phyloP scores from a whole-genome alignment of 2,797 vertebrate species.

The Falco peregrinus region DNA sequence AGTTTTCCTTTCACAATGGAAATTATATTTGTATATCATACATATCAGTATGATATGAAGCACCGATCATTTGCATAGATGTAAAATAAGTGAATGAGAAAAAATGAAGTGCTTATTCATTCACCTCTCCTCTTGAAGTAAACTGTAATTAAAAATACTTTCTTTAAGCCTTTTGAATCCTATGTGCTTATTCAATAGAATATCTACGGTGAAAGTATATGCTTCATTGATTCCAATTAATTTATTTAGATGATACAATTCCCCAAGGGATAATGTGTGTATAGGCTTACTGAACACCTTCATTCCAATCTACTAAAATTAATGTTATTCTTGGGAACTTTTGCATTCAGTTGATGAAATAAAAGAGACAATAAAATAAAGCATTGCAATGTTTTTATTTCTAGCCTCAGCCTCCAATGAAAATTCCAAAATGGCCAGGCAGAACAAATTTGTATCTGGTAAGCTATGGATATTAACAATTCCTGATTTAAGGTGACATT shows the following conservation, averaged over 20 bases:
- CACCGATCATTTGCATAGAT: neutral
- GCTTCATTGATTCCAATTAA: constrained; percentile 37
- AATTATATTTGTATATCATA: too few species aligned
- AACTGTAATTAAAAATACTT: constrained; percentile 11
- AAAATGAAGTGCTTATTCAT: neutral
- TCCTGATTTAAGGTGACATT: neutral
- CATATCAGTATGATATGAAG: neutral
- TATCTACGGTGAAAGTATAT: neutral
- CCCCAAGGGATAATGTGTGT: neutral
- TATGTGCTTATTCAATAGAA: neutral
- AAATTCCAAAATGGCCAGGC: neutral
- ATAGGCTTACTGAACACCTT: neutral
- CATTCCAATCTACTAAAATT: neutral
- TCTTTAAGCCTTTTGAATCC: neutral
- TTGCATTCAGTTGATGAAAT: neutral
- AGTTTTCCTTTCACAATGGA: neutral
- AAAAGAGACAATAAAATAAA: neutral
- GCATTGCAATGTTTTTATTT: neutral
- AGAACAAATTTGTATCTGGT: neutral
- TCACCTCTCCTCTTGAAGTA: neutral
- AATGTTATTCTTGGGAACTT: constrained; percentile 4
- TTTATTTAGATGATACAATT: neutral
- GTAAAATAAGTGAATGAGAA: neutral
- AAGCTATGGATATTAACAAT: neutral
- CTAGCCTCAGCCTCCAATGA: neutral